Base-by-base conservation (phyloP, 2,888 invertebrate species). In the Drosophila pseudotalamancana region DNA sequence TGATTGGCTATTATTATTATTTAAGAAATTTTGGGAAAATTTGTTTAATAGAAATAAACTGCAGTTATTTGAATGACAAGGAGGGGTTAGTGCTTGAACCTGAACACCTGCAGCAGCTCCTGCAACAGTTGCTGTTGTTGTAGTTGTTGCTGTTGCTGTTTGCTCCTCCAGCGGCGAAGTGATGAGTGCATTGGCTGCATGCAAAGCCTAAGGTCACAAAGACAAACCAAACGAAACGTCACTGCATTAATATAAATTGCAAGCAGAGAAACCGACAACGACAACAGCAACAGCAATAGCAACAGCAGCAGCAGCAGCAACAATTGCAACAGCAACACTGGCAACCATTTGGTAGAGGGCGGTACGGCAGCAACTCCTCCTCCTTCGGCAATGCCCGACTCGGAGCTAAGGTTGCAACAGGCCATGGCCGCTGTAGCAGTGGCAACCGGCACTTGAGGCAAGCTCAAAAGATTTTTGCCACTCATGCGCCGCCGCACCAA, bases 381-480 rank as follows among this genome's bases (percentile, higher is more conserved):
- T 37, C n/a, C n/a, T n/a, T n/a, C n/a, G n/a, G n/a, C n/a, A n/a
- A n/a, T n/a, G n/a, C n/a, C n/a, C n/a, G n/a, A 12, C 34, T 50
- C 40, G 14, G 40, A 42, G 32, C 50, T n/a, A 50, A 43, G 57
- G 51, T 43, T 34, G 53, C 51, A 53, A 39, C 49, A 40, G 62
- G 62, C 63, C 64, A 42, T 32, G 54, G 57, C 49, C 64, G 60
- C 5, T 12, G 61, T 34, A 3, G 32, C 48, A 37, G 31, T 46
- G 43, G 49, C 45, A 49, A 51, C 16, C 68, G 72, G 69, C 77
- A 72, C 67, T 60, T 54, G 54, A 59, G 65, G 34, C 50, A 43
- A 61, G 65, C 69, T 76, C 53, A 56, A 71, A 65, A 74, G 65
- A 63, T 69, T 69, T 75, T 65, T 69, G 76, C 75, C 50, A 76